Conservation (phyloP, 2,797 vertebrate genomes). For the Geotria australis region DNA sequence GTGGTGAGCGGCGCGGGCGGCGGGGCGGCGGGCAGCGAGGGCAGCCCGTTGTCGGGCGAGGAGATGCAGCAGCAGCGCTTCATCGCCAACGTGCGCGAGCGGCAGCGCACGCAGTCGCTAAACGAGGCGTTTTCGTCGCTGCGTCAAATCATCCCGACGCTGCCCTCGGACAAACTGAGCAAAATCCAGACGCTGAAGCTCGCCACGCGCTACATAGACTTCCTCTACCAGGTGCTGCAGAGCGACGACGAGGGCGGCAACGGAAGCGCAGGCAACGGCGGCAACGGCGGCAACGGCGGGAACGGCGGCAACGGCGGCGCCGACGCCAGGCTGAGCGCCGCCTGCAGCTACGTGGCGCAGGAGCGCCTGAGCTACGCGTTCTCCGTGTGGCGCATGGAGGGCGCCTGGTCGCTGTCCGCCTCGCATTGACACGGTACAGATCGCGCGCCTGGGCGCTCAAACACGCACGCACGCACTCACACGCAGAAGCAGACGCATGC, state of each 20-base stretch:
- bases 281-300: background rate
- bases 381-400: background rate
- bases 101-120: slow-evolving; percentile 50
- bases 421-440: background rate
- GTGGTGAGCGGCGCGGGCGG: background rate
- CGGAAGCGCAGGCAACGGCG: slow-evolving; percentile 9
- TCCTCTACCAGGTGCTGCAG: slow-evolving; percentile 59
- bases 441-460: background rate
- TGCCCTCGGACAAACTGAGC: slow-evolving; percentile 68
- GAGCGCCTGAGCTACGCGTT: background rate
- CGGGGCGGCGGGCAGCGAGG: background rate
- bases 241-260: slow-evolving; percentile 18
- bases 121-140: slow-evolving; percentile 57
- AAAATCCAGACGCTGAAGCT: slow-evolving; percentile 71
- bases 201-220: slow-evolving; percentile 63
- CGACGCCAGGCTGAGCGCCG: background rate
- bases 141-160: slow-evolving; percentile 51
- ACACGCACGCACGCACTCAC: background rate
- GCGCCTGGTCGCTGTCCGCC: background rate
- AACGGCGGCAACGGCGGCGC: background rate
- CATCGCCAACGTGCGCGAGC: slow-evolving; percentile 50
- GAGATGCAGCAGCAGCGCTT: slow-evolving; percentile 18
- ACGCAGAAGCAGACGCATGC: no score
- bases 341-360: background rate
- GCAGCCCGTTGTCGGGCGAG: background rate